Percentiles rank a stretch among this genome's conserved stretches.
These are phyloP conservation scores for Parnassius glacialis DNA, from an alignment of 2,888 invertebrate genomes.

Conservation along the genomic window DNA sequence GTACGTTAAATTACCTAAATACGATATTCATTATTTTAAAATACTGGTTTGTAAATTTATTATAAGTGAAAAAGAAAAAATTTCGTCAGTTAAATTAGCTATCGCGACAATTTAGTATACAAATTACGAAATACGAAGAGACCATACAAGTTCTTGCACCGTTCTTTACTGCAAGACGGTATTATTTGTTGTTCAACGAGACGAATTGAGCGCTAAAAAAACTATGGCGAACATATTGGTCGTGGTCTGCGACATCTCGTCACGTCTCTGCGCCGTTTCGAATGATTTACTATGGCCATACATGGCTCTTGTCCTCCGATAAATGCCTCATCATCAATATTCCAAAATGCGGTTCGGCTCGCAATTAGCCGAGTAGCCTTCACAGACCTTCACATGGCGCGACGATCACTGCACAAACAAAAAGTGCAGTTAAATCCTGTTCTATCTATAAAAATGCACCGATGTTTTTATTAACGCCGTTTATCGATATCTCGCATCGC, in stretches of 20 bases:
- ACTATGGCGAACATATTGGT: constrained; percentile 72
- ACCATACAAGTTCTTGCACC: constrained; percentile 43
- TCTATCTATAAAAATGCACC: constrained; percentile 68
- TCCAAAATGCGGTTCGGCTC: constrained; percentile 76
- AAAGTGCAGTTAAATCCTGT: constrained; percentile 71
- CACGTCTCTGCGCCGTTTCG: constrained; percentile 71
- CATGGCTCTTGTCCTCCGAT: constrained; percentile 76
- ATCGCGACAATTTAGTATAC: constrained; percentile 3
- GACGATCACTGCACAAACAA: constrained; percentile 59
- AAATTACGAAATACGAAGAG: constrained; percentile 39
- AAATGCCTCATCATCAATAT: constrained; percentile 80
- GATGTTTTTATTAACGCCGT: constrained; percentile 47
- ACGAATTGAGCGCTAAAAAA: constrained; percentile 68
- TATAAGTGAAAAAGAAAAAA: too few relatives aligned
- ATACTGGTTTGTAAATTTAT: too few relatives aligned
- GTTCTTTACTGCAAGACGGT: constrained; percentile 40
- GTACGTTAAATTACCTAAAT: too few relatives aligned
- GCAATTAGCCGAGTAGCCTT: constrained; percentile 78
- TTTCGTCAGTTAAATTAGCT: background rate
- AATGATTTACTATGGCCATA: constrained; percentile 78
- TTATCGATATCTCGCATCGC: constrained; percentile 30
- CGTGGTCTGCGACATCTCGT: constrained; percentile 73
- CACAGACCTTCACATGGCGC: constrained; percentile 67
- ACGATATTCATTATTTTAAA: too few relatives aligned
- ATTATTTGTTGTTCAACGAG: constrained; percentile 49